Conservation (phyloP, 2,797 vertebrate genomes). For the Cichlasoma orientale region DNA sequence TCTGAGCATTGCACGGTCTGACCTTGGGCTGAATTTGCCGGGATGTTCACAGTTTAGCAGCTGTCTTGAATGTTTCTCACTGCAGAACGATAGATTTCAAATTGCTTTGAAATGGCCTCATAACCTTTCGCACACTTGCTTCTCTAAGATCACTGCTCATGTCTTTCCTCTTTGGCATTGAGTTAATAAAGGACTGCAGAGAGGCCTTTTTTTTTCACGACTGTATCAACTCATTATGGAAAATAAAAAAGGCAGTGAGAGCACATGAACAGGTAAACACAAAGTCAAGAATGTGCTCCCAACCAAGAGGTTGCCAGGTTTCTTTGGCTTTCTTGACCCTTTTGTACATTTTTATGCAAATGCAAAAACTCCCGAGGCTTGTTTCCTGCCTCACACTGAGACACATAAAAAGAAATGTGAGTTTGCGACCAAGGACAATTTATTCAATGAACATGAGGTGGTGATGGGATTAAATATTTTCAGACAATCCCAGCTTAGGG, state of each 20-base stretch:
- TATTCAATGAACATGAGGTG: slow-evolving; percentile 51
- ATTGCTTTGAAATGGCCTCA: background rate
- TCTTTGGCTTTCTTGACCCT: background rate
- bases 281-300: background rate
- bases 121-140: background rate
- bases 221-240: background rate
- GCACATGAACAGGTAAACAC: background rate
- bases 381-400: slow-evolving; percentile 20
- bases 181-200: background rate
- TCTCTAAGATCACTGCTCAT: background rate
- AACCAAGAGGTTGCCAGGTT: background rate
- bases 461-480: slow-evolving; percentile 60
- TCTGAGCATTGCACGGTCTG: background rate
- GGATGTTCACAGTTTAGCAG: no score
- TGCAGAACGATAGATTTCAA: background rate
- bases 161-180: background rate
- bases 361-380: background rate
- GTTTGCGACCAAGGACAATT: slow-evolving; percentile 39
- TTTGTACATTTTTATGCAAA: background rate
- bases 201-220: background rate
- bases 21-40: no score
- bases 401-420: slow-evolving; percentile 30
- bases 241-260: background rate
- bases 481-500: background rate
- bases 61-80: background rate